A percentile compares a stretch with the other conserved stretches of the same genome.
phyloP scores from a whole-genome alignment of 2,888 invertebrate genomes.

The Trissoscelio sp. region DNA sequence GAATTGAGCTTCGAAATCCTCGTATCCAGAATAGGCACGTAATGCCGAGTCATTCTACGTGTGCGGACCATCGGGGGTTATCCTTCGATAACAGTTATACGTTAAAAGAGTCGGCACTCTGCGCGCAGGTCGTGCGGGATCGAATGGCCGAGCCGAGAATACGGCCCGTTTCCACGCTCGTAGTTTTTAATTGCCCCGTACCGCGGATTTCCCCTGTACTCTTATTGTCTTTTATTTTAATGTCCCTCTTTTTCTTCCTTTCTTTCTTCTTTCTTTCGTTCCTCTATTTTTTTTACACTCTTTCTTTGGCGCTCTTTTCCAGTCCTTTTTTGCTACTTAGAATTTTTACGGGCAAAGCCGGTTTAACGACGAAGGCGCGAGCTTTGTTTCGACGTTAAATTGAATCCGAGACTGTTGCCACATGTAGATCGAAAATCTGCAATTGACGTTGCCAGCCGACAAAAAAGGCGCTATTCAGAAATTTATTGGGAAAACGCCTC shows the following conservation, averaged over 20 bases:
- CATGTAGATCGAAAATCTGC: slow-evolving; percentile 54
- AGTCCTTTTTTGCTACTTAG: too few relatives aligned
- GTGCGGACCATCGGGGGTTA: slow-evolving; percentile 57
- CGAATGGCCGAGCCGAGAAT: slow-evolving; percentile 46
- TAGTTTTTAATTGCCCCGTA: slow-evolving; percentile 60
- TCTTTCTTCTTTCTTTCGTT: slow-evolving; percentile 12
- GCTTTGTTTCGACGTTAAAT: slow-evolving; percentile 69
- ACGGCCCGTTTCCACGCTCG: slow-evolving; percentile 55
- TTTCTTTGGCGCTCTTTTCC: too few relatives aligned
- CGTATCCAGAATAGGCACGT: slow-evolving; percentile 53
- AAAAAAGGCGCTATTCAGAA: slow-evolving; percentile 46
- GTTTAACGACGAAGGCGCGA: slow-evolving; percentile 51
- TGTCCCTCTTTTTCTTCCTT: neutral
- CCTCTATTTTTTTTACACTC: neutral
- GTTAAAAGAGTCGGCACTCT: slow-evolving; percentile 47
- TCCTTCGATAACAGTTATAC: slow-evolving; percentile 65
- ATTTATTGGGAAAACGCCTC: slow-evolving; percentile 57
- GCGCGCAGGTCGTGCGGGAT: neutral
- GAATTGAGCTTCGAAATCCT: slow-evolving; percentile 52
- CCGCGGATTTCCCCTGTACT: slow-evolving; percentile 41
- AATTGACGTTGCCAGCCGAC: slow-evolving; percentile 48
- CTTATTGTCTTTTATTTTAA: slow-evolving; percentile 41
- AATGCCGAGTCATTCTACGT: slow-evolving; percentile 53
- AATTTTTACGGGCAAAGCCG: too few relatives aligned
- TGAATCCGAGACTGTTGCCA: slow-evolving; percentile 64